Base-by-base conservation (phyloP, 2,113 vertebrate species). In the Eulemur rufifrons region DNA sequence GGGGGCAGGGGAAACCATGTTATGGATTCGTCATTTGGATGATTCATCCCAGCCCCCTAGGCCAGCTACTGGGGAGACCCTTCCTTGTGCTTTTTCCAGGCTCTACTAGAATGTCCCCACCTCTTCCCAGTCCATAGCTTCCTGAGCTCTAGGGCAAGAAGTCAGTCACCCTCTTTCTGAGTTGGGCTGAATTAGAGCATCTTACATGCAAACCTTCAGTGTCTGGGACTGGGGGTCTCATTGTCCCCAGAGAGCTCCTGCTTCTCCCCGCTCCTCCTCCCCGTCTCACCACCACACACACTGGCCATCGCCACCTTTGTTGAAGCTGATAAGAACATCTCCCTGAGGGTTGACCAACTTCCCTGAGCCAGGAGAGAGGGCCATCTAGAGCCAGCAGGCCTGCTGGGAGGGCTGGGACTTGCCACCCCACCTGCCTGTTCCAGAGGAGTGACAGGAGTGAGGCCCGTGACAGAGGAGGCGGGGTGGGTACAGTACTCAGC, bases 31-130 rank as follows among this genome's bases (percentile, higher is more conserved):
- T 88, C 68, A 25, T 45, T 54, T 45, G 47, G n/a, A 8, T 94
- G 93, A 95, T 52, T 97, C 93, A 95, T 80, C 77, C 69, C 15
- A 47, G 81, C 42, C 21, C 85, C 77, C 82, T 50, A 78, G 87
- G 74, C 69, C 50, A 77, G 87, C 92, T 91, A 37, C 81, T 63
- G 80, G 69, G 93, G 32, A 92, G 74, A 74, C 89, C 95, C 95
- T 94, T 93, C 82, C 59, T 54, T 2, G 1, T 45, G 68, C 45
- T 45, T 23, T 85, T 91, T 59, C 39, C 39, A 54, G 32, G 23
- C 34, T 64, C 42, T 76, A 0, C 20, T 34, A 84, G 34, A 27
- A 23, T 21, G 39, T 21, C 74, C 29, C 66, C 82, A 32, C 29
- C 83, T 37, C 80, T 95, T 61, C 61, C 68, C 32, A 39, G 64